Conservation (phyloP, 2,797 vertebrate species). For the Periophthalmus magnuspinnatus region DNA sequence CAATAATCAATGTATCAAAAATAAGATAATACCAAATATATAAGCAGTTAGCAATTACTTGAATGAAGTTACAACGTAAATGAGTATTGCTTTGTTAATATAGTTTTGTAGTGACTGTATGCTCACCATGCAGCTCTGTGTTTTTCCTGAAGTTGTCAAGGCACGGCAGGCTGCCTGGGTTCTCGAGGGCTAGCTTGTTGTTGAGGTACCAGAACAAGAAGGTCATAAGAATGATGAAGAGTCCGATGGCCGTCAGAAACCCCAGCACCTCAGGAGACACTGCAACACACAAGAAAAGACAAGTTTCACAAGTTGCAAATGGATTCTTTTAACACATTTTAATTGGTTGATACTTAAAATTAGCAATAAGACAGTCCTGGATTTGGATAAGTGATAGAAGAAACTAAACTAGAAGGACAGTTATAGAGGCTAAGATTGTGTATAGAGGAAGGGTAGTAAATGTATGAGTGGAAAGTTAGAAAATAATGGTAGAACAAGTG, state of each 20-base stretch:
- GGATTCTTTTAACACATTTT: not conserved
- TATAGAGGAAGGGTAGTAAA: not conserved
- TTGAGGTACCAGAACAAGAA: conserved; percentile 95
- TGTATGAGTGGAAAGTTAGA: not conserved
- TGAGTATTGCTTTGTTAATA: not conserved
- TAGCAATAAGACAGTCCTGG: not conserved
- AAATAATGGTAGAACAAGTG: not conserved
- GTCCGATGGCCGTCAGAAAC: conserved; percentile 90
- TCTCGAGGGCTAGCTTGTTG: conserved; percentile 93
- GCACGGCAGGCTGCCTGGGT: conserved; percentile 86
- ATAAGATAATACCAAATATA: not conserved
- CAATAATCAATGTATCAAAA: not conserved
- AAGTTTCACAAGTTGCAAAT: not conserved
- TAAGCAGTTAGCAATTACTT: not conserved
- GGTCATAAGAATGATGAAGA: conserved; percentile 93
- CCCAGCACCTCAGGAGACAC: conserved; percentile 97
- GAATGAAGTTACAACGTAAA: not conserved
- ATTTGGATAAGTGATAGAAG: not conserved
- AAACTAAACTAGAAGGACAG: not conserved
- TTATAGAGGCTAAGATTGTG: not conserved
- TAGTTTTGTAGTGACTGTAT: not conserved
- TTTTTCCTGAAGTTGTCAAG: conserved; percentile 86
- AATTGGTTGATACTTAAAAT: not conserved
- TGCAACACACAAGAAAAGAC: conserved; percentile 53
- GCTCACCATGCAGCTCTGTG: conserved; percentile 83